A percentile compares a stretch with the other conserved stretches of the same genome.
Evolutionary conservation across 2,113 vertebrate genomes (phyloP).

Genomic region (Himantopus leucocephalus): DNA sequence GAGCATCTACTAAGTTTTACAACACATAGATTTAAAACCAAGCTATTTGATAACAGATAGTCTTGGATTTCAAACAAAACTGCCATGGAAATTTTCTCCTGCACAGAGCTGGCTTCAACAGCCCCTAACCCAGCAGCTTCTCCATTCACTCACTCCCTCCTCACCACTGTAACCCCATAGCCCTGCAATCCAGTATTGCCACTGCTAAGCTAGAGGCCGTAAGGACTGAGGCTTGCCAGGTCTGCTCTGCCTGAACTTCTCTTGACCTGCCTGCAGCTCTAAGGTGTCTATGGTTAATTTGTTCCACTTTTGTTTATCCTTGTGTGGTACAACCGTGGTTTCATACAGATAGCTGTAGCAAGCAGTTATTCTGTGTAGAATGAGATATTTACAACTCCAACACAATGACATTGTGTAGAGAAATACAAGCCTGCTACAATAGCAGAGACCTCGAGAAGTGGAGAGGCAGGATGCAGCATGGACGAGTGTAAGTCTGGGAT

Average conservation of each 20-base stretch:
- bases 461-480: neutral
- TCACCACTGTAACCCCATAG: fast-evolving
- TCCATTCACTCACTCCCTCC: neutral
- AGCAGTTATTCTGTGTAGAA: neutral
- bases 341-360: neutral
- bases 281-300: neutral
- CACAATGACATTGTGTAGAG: neutral
- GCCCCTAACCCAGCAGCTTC: neutral
- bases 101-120: neutral
- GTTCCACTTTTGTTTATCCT: neutral
- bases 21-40: neutral
- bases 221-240: neutral
- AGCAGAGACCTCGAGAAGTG: neutral
- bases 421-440: neutral
- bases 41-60: neutral
- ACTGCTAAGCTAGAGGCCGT: neutral
- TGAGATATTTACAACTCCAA: neutral
- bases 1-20: neutral
- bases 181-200: neutral
- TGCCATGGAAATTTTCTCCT: neutral
- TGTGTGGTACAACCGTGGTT: neutral
- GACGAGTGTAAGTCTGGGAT: neutral
- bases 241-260: neutral
- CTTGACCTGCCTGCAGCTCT: neutral
- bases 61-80: neutral